Conservation (phyloP, 2,113 vertebrate genomes). For the Acanthochromis polyacanthus region DNA sequence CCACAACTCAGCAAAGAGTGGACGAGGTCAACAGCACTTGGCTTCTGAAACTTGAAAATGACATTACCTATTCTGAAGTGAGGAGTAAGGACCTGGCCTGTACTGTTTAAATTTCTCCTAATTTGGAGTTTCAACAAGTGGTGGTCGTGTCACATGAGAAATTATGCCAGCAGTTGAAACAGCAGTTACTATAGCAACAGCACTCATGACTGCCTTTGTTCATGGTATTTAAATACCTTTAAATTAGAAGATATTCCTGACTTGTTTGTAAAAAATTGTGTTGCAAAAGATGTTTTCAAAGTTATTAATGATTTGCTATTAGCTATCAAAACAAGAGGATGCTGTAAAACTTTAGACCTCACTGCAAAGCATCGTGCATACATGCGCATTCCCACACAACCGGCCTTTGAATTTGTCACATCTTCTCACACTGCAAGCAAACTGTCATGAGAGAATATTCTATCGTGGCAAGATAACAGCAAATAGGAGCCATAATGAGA, state of each 20-base stretch:
- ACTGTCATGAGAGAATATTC: constrained; percentile 35
- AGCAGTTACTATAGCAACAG: constrained; percentile 34
- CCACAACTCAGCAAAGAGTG: neutral
- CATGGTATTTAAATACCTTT: neutral
- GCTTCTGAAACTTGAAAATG: constrained; percentile 13
- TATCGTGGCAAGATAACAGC: constrained; percentile 22
- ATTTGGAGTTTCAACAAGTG: neutral
- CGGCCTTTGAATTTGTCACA: constrained; percentile 41
- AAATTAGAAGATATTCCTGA: constrained; percentile 19
- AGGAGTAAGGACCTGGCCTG: neutral
- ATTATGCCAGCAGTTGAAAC: constrained; percentile 2
- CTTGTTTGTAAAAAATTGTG: constrained; percentile 6
- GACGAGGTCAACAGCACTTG: constrained; percentile 7
- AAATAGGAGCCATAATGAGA: constrained; percentile 19
- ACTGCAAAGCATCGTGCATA: constrained; percentile 9
- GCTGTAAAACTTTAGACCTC: constrained; percentile 2
- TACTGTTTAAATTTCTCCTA: neutral
- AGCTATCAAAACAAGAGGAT: constrained; percentile 27
- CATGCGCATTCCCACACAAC: constrained; percentile 5
- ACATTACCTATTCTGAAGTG: neutral
- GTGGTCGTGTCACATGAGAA: neutral
- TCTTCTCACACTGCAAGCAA: constrained; percentile 25
- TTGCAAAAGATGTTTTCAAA: neutral
- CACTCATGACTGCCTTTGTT: constrained; percentile 1
- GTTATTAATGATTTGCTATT: constrained; percentile 26